phyloP scores from a whole-genome alignment of 2,113 vertebrate species.

The Boulengeromyrus knoepffleri region DNA sequence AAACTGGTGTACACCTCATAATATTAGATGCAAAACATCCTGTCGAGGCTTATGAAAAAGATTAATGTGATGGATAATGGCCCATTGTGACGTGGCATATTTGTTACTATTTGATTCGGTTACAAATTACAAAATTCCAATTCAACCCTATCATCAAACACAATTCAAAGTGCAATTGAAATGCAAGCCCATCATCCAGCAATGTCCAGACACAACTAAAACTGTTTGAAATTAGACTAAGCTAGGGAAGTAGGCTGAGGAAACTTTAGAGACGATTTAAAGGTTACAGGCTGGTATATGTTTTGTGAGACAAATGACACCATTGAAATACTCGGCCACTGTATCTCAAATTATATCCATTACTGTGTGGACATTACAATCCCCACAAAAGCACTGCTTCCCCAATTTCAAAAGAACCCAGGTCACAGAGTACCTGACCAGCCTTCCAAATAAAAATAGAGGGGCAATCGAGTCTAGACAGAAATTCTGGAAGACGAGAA shows the following conservation, averaged over 20 bases:
- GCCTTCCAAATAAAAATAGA: background rate
- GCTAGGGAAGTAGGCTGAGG: background rate
- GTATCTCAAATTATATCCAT: background rate
- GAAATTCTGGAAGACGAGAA: background rate
- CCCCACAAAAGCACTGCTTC: background rate
- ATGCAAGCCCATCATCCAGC: background rate
- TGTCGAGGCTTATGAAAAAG: background rate
- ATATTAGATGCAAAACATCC: background rate
- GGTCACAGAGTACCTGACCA: background rate
- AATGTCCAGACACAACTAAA: background rate
- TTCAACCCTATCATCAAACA: background rate
- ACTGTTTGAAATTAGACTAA: background rate
- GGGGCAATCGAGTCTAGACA: background rate
- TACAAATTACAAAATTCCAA: background rate
- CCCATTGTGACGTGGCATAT: background rate
- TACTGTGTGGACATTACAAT: background rate
- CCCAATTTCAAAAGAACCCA: background rate
- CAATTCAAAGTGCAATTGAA: background rate
- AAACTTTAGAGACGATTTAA: background rate
- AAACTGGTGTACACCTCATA: background rate
- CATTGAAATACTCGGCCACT: background rate
- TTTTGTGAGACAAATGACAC: background rate
- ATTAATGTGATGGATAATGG: background rate
- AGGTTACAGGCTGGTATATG: background rate
- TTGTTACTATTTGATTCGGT: background rate